These are phyloP conservation scores for Dolichopus griseipennis DNA, from an alignment of 2,888 invertebrate genomes.

Conservation along the genomic window DNA sequence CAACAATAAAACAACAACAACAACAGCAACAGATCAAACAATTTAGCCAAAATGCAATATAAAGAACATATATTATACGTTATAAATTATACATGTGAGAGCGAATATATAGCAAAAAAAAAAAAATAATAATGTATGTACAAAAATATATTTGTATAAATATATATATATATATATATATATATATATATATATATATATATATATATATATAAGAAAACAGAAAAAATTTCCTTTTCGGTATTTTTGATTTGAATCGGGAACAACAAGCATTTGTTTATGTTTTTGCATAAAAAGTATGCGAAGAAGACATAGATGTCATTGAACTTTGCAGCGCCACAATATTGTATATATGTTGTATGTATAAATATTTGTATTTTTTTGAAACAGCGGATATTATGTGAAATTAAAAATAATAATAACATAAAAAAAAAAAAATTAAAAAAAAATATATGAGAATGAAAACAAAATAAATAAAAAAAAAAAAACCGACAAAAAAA, in stretches of 20 bases:
- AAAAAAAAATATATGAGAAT: too few species aligned
- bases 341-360: too few species aligned
- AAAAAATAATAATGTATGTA: background rate
- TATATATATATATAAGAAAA: background rate
- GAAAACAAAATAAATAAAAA: background rate
- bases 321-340: conserved; percentile 6
- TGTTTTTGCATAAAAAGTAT: conserved; percentile 6
- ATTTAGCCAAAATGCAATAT: background rate
- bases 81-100: background rate
- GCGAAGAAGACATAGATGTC: background rate
- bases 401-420: background rate
- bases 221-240: conserved; percentile 2
- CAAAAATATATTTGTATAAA: too few species aligned
- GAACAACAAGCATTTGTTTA: conserved; percentile 5
- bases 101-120: background rate
- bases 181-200: too few species aligned
- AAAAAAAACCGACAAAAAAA: background rate
- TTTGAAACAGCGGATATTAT: conserved; percentile 1
- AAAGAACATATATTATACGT: background rate
- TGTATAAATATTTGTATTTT: too few species aligned
- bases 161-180: too few species aligned
- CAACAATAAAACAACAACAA: background rate
- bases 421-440: background rate
- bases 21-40: background rate
- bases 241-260: conserved; percentile 6